Conservation (phyloP, 2,113 vertebrate genomes). For the Spermophilus dauricus region DNA sequence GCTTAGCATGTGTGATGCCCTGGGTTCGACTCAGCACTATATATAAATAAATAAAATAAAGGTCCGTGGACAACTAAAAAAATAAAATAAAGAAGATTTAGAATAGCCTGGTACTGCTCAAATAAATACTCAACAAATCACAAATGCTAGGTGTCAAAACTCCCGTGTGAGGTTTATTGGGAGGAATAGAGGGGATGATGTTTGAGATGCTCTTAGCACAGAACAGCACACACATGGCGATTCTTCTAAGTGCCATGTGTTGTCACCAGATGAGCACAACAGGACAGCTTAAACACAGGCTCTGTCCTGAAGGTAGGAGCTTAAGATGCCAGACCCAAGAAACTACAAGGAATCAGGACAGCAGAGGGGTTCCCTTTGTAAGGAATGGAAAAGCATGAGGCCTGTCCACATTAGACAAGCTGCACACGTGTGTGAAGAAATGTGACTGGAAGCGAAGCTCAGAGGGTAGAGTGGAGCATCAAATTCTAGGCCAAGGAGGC, state of each 20-base stretch:
- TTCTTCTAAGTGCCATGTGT: background rate
- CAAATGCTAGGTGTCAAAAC: background rate
- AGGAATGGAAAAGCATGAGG: background rate
- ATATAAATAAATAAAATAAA: too few species aligned
- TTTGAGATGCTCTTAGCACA: background rate
- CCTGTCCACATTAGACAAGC: background rate
- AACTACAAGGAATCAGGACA: background rate
- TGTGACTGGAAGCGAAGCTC: background rate
- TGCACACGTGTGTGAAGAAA: accelerated
- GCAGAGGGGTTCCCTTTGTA: background rate
- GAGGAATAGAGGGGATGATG: background rate
- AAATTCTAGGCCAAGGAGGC: background rate
- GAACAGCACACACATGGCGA: too few species aligned
- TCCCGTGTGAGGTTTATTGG: background rate
- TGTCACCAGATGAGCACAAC: background rate
- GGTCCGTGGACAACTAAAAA: too few species aligned
- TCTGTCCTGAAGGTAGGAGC: background rate
- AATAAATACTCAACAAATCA: background rate
- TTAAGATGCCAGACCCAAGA: background rate
- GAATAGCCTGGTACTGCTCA: background rate
- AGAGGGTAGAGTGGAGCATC: background rate
- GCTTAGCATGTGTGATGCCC: too few species aligned
- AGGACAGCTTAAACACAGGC: background rate
- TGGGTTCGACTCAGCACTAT: too few species aligned
- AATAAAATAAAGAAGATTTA: background rate